phyloP scores from a whole-genome alignment of 2,888 invertebrate genomes.

The Steinernema scapterisci region DNA sequence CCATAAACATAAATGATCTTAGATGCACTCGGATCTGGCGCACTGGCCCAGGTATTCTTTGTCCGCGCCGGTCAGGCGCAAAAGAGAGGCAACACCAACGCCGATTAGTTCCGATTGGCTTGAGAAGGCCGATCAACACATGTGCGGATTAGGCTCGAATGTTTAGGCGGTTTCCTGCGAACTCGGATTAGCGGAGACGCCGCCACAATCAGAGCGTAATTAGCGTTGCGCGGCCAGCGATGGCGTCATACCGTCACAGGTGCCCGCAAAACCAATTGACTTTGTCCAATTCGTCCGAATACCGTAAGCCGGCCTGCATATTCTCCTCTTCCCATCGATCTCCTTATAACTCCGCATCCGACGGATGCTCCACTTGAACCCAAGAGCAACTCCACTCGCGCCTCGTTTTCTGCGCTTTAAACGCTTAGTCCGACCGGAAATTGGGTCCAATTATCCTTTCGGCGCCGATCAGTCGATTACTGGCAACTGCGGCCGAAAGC shows the following conservation, averaged over 20 bases:
- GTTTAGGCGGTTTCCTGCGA: slow-evolving; percentile 29
- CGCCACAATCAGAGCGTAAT: slow-evolving; percentile 27
- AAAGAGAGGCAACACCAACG: not conserved
- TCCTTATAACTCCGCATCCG: too few species aligned
- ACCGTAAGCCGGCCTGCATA: not conserved
- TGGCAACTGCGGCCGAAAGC: slow-evolving; percentile 18
- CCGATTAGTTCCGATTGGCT: slow-evolving; percentile 2
- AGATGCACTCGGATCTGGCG: too few species aligned
- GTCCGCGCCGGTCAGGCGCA: not conserved
- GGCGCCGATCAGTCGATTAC: slow-evolving; percentile 25
- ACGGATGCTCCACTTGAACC: too few species aligned
- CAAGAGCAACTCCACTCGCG: too few species aligned
- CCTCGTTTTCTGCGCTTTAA: too few species aligned
- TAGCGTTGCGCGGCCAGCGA: slow-evolving; percentile 15
- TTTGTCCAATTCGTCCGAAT: slow-evolving; percentile 10
- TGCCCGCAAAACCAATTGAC: slow-evolving; percentile 21
- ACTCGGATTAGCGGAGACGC: slow-evolving; percentile 28
- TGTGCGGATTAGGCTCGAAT: slow-evolving; percentile 19
- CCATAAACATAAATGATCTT: too few species aligned
- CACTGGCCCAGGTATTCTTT: not conserved
- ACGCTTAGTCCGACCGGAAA: slow-evolving; percentile 4
- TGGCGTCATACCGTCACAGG: slow-evolving; percentile 32
- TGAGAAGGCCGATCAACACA: slow-evolving; percentile 18
- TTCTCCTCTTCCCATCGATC: not conserved
- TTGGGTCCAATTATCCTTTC: slow-evolving; percentile 16